Conservation (phyloP, 2,797 vertebrate genomes). For the Streptopelia turtur region DNA sequence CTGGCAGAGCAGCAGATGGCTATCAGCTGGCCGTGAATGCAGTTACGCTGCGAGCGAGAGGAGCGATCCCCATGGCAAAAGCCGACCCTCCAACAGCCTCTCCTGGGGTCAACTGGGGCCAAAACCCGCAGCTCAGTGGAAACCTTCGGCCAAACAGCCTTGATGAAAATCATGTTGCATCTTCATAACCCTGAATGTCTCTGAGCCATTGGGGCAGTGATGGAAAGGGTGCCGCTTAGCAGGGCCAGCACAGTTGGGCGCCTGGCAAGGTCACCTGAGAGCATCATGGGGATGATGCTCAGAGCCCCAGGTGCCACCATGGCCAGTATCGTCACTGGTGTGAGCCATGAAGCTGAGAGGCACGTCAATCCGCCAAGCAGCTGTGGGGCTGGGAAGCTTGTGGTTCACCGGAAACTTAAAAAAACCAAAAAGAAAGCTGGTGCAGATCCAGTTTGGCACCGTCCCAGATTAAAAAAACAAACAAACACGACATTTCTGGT, state of each 20-base stretch:
- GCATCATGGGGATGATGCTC: neutral
- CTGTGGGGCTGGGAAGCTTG: slow-evolving; percentile 9
- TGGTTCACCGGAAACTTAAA: slow-evolving; percentile 15
- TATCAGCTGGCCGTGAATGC: slow-evolving; percentile 54
- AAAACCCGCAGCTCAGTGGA: fast-evolving
- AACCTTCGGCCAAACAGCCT: neutral
- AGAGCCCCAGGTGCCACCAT: neutral
- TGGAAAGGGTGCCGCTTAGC: neutral
- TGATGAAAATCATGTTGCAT: fast-evolving
- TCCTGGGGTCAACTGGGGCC: neutral
- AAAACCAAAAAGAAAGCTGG: neutral
- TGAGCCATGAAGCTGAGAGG: neutral
- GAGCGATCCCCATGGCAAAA: neutral
- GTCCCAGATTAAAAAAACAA: slow-evolving; percentile 33
- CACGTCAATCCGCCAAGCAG: fast-evolving
- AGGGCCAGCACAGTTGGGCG: neutral
- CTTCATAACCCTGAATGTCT: neutral
- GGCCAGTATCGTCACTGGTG: fast-evolving
- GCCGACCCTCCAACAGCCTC: neutral
- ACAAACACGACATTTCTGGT: slow-evolving; percentile 60
- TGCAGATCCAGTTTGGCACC: slow-evolving; percentile 15
- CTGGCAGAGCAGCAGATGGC: slow-evolving; percentile 62
- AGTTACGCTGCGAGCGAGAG: fast-evolving
- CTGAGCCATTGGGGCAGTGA: fast-evolving
- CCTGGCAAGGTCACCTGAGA: neutral